phyloP scores from a whole-genome alignment of 1,140 invertebrate species.

The Bombus huntii region DNA sequence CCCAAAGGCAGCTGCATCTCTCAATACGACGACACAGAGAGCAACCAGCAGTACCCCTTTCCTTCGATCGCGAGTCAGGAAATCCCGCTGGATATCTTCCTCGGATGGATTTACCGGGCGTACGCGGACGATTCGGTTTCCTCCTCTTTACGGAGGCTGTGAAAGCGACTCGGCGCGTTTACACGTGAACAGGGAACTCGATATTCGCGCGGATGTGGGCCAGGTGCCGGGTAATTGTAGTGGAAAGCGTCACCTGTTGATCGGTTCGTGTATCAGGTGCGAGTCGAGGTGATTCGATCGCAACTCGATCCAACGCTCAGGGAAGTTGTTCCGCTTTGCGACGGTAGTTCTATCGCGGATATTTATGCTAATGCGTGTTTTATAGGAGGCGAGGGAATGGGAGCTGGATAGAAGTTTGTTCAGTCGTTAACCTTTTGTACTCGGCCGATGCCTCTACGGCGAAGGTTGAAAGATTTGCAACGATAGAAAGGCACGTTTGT shows the following conservation, averaged over 20 bases:
- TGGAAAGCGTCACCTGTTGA: conserved; percentile 49
- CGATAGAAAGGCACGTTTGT: too few species aligned
- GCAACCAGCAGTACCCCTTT: not conserved
- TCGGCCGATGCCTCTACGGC: too few species aligned
- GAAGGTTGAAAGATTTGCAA: not conserved
- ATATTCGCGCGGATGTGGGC: conserved; percentile 15
- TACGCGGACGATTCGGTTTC: too few species aligned
- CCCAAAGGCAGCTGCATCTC: conserved; percentile 74
- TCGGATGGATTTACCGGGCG: not conserved
- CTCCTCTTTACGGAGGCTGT: not conserved
- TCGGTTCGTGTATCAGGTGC: conserved; percentile 29
- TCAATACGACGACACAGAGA: conserved; percentile 33
- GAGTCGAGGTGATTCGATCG: not conserved
- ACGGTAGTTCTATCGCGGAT: too few species aligned
- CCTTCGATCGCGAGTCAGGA: conserved; percentile 44
- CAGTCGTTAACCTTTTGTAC: too few species aligned
- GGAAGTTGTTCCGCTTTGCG: not conserved
- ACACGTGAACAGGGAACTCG: not conserved
- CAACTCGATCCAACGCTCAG: not conserved
- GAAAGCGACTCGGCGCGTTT: not conserved
- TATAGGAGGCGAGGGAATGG: too few species aligned
- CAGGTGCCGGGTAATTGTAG: conserved; percentile 37
- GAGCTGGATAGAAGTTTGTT: too few species aligned
- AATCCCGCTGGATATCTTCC: conserved; percentile 36
- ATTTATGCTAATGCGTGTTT: too few species aligned